Evolutionary conservation across 2,797 vertebrate species (phyloP), one percentile per base, ranked within the genome.

Genomic region (Lithobates sylvaticus): DNA sequence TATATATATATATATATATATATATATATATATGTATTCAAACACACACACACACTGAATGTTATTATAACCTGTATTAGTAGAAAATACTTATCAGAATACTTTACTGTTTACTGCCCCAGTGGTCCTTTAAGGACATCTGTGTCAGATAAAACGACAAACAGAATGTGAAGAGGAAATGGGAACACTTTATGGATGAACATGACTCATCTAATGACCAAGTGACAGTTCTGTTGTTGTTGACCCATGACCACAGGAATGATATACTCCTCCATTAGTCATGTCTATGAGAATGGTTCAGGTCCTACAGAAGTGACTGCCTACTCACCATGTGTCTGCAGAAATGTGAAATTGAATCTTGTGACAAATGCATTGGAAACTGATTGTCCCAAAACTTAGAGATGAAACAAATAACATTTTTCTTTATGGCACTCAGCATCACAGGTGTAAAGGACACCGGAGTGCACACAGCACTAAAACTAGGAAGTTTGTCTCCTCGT

Each of bases 301-400:
- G 36, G 36, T 15, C 10, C 23, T 68, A 67, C 64, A 68, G 65
- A 47, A 29, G 65, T 79, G 77, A 67, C 21, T 8, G 61, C 26
- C 77, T 27, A 47, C 32, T 69, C 44, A 29, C 42, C 76, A 78
- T 68, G 64, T 67, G 61, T 67, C 64, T 68, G 36, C 27, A 44
- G 39, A 61, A 79, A 44, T 29, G 15, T 47, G 65, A 67, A 69
- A 69, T 29, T 69, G 13, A 47, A 69, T 69, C 64, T 32, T n/a
- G 21, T 79, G 64, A 69, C 42, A 68, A 47, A 47, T 23, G 65
- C 21, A 47, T 29, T 69, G 29, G n/a, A 10, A 8, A 44, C 39
- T 47, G 29, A 23, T 64, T 77, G 75, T 10, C 50, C 34, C 8
- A 64, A 77, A 77, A 64, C 32, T 5, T 36, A 36, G 29, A 39